Evolutionary conservation across 2,113 vertebrate genomes (phyloP).

Genomic region (Notechis scutatus): DNA sequence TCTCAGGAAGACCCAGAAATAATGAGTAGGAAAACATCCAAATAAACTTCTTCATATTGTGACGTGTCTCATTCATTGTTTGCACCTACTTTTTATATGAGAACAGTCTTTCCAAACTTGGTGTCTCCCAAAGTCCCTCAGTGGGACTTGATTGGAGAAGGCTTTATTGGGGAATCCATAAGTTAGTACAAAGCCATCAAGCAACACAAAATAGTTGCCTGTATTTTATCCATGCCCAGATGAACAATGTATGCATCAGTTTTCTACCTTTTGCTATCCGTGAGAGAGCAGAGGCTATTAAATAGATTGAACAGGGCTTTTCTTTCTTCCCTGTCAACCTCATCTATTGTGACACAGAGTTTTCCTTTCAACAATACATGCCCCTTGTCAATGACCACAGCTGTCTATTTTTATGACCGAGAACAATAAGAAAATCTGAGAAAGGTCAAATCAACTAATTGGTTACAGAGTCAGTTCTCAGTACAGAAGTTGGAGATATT

Average conservation of each 20-base stretch:
- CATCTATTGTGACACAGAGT: conserved; percentile 3
- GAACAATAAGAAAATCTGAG: conserved; percentile 17
- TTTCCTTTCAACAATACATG: conserved; percentile 20
- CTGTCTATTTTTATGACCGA: conserved; percentile 28
- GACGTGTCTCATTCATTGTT: background rate
- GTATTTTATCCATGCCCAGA: background rate
- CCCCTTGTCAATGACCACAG: background rate
- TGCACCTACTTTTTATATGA: background rate
- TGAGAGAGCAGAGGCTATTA: conserved; percentile 6
- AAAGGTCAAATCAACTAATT: conserved; percentile 26
- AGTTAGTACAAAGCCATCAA: background rate
- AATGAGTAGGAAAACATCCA: background rate
- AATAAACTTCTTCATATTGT: background rate
- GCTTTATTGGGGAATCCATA: background rate
- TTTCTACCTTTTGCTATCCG: conserved; percentile 1
- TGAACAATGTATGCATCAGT: background rate
- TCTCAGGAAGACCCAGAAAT: background rate
- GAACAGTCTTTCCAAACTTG: background rate
- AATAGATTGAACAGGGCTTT: conserved; percentile 18
- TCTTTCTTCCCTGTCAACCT: conserved; percentile 15
- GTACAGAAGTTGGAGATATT: background rate
- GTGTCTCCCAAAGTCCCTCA: background rate
- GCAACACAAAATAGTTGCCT: background rate
- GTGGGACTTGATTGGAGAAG: background rate
- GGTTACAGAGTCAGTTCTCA: conserved; percentile 2